These are phyloP conservation scores for Lithobates pipiens DNA, from an alignment of 2,797 vertebrate genomes.

Conservation along the genomic window DNA sequence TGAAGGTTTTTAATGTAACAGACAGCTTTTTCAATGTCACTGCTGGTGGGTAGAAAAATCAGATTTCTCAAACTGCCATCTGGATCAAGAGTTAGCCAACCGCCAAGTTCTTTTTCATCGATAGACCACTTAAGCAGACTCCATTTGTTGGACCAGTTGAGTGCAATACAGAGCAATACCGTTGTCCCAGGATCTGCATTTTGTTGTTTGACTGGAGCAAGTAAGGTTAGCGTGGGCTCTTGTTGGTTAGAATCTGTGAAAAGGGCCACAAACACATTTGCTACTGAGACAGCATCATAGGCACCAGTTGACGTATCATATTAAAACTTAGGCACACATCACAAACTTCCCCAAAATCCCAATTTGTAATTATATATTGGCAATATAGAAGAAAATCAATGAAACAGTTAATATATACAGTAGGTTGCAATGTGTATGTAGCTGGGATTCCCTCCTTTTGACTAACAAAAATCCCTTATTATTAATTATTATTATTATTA, in stretches of 20 bases:
- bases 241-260: background rate
- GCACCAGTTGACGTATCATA: no score
- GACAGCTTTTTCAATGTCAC: background rate
- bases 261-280: background rate
- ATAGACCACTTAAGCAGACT: background rate
- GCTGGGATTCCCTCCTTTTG: no score
- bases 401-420: background rate
- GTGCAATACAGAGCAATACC: background rate
- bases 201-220: background rate
- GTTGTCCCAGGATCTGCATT: background rate
- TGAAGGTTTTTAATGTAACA: background rate
- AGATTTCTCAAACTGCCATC: conserved; percentile 31
- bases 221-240: background rate
- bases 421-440: no score
- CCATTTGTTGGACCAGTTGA: conserved; percentile 27
- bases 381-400: background rate
- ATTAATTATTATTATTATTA: no score
- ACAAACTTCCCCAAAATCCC: no score
- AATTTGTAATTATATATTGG: no score
- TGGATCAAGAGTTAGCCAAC: background rate
- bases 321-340: no score
- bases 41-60: background rate
- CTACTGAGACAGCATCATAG: no score
- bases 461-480: no score
- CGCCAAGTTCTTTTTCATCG: background rate